phyloP scores from a whole-genome alignment of 2,797 vertebrate genomes.

The Novumbra hubbsi region DNA sequence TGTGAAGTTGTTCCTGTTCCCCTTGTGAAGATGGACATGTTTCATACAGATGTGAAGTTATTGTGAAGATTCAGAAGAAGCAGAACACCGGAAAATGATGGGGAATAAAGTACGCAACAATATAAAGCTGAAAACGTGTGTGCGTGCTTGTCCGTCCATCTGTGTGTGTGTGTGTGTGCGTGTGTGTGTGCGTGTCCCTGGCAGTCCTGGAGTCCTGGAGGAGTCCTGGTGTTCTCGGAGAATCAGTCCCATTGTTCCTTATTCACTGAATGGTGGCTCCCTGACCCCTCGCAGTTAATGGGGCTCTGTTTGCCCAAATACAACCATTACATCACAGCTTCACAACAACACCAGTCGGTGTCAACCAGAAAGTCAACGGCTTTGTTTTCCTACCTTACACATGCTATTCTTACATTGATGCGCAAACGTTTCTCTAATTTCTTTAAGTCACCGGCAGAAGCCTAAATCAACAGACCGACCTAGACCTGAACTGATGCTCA shows the following conservation, averaged over 20 bases:
- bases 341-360: conserved; percentile 53
- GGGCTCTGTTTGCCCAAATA: conserved; percentile 48
- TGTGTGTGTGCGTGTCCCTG: background rate
- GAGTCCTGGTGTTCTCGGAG: conserved; percentile 25
- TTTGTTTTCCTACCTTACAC: conserved; percentile 30
- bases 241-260: conserved; percentile 54
- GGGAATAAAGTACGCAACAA: too few relatives aligned
- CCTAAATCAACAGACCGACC: background rate
- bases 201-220: background rate
- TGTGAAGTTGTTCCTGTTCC: too few relatives aligned
- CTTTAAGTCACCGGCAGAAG: background rate
- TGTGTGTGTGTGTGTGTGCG: background rate
- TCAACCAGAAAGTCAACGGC: conserved; percentile 33
- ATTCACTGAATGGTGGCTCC: conserved; percentile 35
- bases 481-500: background rate
- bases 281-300: conserved; percentile 39
- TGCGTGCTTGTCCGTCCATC: too few relatives aligned
- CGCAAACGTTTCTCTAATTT: conserved; percentile 16
- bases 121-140: too few relatives aligned
- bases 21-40: too few relatives aligned
- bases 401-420: conserved; percentile 22
- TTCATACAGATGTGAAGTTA: too few relatives aligned
- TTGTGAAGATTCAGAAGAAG: too few relatives aligned
- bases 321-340: conserved; percentile 45
- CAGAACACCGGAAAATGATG: too few relatives aligned